Evolutionary conservation across 2,113 vertebrate species (phyloP), one percentile per base, ranked within the genome.

Genomic region (Shinisaurus crocodilurus): DNA sequence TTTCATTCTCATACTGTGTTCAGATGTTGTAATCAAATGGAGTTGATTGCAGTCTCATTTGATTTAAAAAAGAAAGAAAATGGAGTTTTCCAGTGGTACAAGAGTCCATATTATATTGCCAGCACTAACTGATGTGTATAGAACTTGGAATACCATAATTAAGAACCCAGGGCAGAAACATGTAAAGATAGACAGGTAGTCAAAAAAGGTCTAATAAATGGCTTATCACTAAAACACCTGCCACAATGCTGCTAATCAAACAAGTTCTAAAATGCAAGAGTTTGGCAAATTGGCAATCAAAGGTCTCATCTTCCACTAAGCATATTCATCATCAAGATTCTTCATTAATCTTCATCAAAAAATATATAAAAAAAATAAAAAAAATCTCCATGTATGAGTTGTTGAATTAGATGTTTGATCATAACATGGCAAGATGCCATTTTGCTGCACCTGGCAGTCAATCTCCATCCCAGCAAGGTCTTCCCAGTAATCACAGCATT

Each of bases 271-370:
- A 95, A 95, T 75, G 74, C 91, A 88, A 65, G 70, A 92, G 1
- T 79, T 85, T 88, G 89, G 60, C 84, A 93, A 3, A 79, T 85
- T 88, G 89, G 60, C 84, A 93, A 3, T 91, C 89, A 91, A 60
- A 90, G 81, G 0, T 80, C 93, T 93, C 60, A 91, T 25, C 34
- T 69, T 94, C 91, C 50, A n/a, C 0, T 86, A 85, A 50, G 6
- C 34, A 79, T 90, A 83, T 85, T 85, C 72, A 67, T 90, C 82
- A 85, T 90, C 88, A 90, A 85, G 72, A 85, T 77, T 85, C 88
- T 90, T 90, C 82, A 85, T 93, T 92, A 93, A 93, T 94, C 84
- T 96, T 94, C 72, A 89, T 76, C 45, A 88, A 82, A 63, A 89
- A 90, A n/a, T n/a, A n/a, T n/a, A n/a, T n/a, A n/a, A n/a, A n/a